Base-by-base conservation (phyloP, 2,113 vertebrate genomes). In the Sturnus vulgaris region DNA sequence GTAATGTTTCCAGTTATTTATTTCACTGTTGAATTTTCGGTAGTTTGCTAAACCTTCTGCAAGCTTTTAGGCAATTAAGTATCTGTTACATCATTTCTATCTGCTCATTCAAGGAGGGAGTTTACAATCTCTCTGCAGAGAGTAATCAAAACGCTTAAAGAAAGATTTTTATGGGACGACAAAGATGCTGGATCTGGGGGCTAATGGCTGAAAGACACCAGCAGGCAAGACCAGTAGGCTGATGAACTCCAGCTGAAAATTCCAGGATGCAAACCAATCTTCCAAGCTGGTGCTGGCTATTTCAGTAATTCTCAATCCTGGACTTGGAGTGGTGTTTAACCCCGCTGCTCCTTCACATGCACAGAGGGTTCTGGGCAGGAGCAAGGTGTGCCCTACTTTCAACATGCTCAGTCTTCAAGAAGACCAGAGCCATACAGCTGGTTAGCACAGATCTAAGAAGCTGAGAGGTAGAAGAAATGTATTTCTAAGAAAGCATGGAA, bases 161-260 rank as follows among this genome's bases (percentile, higher is more conserved):
- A 87, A 24, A n/a, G 2, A 60, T 65, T 69, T 89, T 69, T 40
- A 53, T 1, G 0, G 42, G n/a, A 37, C 0, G 0, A 81, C 44
- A 77, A 63, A 94, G 57, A 71, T n/a, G 28, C 5, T 70, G 59
- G 42, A 86, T 83, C 30, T 63, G 11, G 6, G 21, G 53, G 30
- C n/a, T 71, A 57, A 40, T 5, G 19, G n/a, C 16, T 71, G 49
- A 60, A 71, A 69, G 39, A 61, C 13, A 42, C 5, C 12, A 65
- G 44, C 12, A 85, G 59, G 49, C 44, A 90, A 46, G 33, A 79
- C 30, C 55, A 77, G n/a, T 3, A 50, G 53, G 55, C 24, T 68
- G 40, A 82, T 33, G 23, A 91, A 70, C 52, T 44, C 13, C 35
- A 63, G 25, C 42, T 61, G 31, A 57, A 82, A 86, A 73, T 59